A percentile compares a stretch with the other conserved stretches of the same genome.
Evolutionary conservation across 1,140 invertebrate genomes (phyloP).

Genomic region (Atopsyche davidsoni): DNA sequence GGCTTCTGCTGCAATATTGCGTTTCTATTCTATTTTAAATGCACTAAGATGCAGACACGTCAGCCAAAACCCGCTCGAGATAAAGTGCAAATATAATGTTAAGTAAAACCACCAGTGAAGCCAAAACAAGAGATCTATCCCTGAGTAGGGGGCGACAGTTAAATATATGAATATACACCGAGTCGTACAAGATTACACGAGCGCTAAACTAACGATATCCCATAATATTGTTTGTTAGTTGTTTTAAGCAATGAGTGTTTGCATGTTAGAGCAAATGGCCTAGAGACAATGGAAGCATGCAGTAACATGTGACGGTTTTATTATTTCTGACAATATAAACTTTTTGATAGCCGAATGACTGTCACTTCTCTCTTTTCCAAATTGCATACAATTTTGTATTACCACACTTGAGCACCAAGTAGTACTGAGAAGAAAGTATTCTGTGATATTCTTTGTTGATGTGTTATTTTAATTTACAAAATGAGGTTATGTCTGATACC

Average conservation of each 20-base stretch:
- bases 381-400: too few relatives aligned
- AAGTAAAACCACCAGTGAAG: slow-evolving; percentile 22
- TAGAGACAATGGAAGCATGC: slow-evolving; percentile 22
- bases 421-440: too few relatives aligned
- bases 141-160: not conserved
- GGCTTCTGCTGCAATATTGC: too few relatives aligned
- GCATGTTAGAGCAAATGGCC: slow-evolving; percentile 47
- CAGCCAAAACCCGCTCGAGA: slow-evolving; percentile 27
- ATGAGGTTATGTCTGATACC: too few relatives aligned
- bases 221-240: slow-evolving; percentile 43
- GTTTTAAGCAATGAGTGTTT: slow-evolving; percentile 51
- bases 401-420: too few relatives aligned
- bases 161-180: slow-evolving; percentile 2
- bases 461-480: too few relatives aligned
- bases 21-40: too few relatives aligned
- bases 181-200: slow-evolving; percentile 5
- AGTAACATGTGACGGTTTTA: too few relatives aligned
- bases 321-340: too few relatives aligned
- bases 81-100: slow-evolving; percentile 15
- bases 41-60: slow-evolving; percentile 53
- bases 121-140: slow-evolving; percentile 2
- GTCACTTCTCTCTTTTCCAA: too few relatives aligned
- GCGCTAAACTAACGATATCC: slow-evolving; percentile 20
- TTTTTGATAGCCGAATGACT: too few relatives aligned
- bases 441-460: too few relatives aligned